Conservation (phyloP, 2,797 vertebrate species). For the Nannoperca obscura region DNA sequence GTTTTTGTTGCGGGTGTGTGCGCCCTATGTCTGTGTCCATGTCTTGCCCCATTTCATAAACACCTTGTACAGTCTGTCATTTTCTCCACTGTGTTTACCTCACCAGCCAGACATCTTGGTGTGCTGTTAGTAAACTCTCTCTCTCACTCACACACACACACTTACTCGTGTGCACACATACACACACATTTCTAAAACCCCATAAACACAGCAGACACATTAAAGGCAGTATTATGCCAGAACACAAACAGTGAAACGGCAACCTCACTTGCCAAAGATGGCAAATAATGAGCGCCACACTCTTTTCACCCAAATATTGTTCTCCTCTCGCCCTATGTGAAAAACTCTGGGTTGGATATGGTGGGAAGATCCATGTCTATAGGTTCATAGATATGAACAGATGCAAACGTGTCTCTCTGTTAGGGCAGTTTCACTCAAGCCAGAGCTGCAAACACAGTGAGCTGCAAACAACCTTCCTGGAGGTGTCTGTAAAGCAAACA, state of each 20-base stretch:
- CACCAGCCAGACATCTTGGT: slow-evolving; percentile 78
- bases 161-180: background rate
- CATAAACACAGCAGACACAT: slow-evolving; percentile 73
- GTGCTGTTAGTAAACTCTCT: slow-evolving; percentile 82
- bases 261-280: slow-evolving; percentile 68
- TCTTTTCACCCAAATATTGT: slow-evolving; percentile 55
- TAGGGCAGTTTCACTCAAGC: slow-evolving; percentile 55
- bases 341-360: slow-evolving; percentile 42
- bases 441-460: slow-evolving; percentile 42
- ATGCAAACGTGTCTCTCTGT: slow-evolving; percentile 71
- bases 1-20: slow-evolving; percentile 51
- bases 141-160: background rate
- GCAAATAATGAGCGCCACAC: slow-evolving; percentile 62
- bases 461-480: slow-evolving; percentile 16
- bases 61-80: slow-evolving; percentile 84
- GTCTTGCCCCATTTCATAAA: slow-evolving; percentile 82
- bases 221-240: slow-evolving; percentile 67
- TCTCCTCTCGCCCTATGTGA: slow-evolving; percentile 34
- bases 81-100: slow-evolving; percentile 84
- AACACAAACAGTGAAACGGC: slow-evolving; percentile 57
- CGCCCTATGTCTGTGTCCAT: slow-evolving; percentile 61
- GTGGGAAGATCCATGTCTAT: slow-evolving; percentile 58
- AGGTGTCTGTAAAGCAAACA: slow-evolving; percentile 86
- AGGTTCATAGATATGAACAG: slow-evolving; percentile 66
- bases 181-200: slow-evolving; percentile 36